Evolutionary conservation across 2,888 invertebrate genomes (phyloP).

Genomic region (Xestobium rufovillosum): DNA sequence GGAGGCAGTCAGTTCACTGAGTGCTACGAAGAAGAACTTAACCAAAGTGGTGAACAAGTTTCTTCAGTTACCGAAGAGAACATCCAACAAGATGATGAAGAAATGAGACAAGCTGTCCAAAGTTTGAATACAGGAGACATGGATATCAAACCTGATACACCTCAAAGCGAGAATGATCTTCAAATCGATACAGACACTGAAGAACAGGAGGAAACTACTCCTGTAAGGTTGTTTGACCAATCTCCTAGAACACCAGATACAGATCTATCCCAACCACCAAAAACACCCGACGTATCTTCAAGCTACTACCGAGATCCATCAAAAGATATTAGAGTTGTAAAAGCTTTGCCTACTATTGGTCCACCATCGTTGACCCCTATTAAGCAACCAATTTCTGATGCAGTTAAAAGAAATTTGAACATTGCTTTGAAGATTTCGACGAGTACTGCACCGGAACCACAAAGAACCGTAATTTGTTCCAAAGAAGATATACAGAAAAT

Average conservation of each 20-base stretch:
- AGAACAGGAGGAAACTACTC: constrained; percentile 56
- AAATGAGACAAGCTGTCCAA: constrained; percentile 77
- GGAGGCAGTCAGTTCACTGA: constrained; percentile 56
- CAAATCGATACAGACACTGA: constrained; percentile 84
- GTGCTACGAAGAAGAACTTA: constrained; percentile 46
- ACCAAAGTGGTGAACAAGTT: constrained; percentile 46
- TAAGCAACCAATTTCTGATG: constrained; percentile 25
- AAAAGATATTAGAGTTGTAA: constrained; percentile 27
- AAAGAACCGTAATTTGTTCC: constrained; percentile 27
- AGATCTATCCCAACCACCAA: constrained; percentile 48
- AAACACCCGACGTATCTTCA: constrained; percentile 50
- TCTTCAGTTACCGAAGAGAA: constrained; percentile 56
- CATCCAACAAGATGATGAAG: constrained; percentile 77
- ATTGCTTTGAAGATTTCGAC: constrained; percentile 17
- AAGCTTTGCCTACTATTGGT: constrained; percentile 30
- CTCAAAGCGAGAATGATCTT: constrained; percentile 74
- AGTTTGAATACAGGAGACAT: constrained; percentile 63
- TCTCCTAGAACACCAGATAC: constrained; percentile 44
- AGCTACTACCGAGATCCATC: constrained; percentile 45
- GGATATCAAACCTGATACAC: constrained; percentile 75
- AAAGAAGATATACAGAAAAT: too few relatives aligned
- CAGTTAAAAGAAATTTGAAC: constrained; percentile 21
- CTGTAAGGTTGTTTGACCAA: constrained; percentile 43
- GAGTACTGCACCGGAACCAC: constrained; percentile 23
- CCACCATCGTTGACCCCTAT: constrained; percentile 41